Base-by-base conservation (phyloP, 2,113 vertebrate species). In the Elephas maximus region DNA sequence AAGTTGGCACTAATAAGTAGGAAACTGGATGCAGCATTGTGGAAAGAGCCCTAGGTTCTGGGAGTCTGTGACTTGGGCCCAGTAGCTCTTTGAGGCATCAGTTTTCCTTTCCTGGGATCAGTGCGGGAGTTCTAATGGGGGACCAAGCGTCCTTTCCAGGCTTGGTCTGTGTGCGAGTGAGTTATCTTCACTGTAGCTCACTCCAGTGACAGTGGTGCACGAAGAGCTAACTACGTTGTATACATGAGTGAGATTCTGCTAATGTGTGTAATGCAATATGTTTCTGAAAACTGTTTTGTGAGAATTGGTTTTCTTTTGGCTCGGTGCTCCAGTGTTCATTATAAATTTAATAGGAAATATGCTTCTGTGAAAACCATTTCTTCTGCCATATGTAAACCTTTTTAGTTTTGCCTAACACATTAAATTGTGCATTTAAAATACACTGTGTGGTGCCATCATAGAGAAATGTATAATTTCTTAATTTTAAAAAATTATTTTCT, bases 261-360 rank as follows among this genome's bases (percentile, higher is more conserved):
- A 92, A 96, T 93, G 67, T 80, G 37, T 95, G 24, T 69, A 82
- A 71, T 63, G 67, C 85, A 76, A 2, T 81, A 86, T 91, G 85
- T 94, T 97, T 96, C 90, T 97, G 94, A 91, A 93, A 95, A 96
- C 90, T 74, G 48, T 94, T 93, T 71, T 74, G 69, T 84, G 71
- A 95, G 63, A 97, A 87, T 15, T 96, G 85, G 26, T 82, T 97
- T 97, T 86, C 90, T 96, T 97, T 97, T 95, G 96, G 88, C 88
- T 96, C 57, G n/a, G 63, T 83, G 78, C 88, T 95, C 90, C 48
- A 57, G 69, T 94, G 97, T 97, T 95, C 94, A 95, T 95, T 87
- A 97, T 91, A 95, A 88, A 96, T 88, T 88, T 97, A 97, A 97
- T 96, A 96, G 97, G 63, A 96, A 97, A 96, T 88, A 81, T 85